These are phyloP conservation scores for Subacronicta megacephala DNA, from an alignment of 2,888 invertebrate genomes.

Conservation along the genomic window DNA sequence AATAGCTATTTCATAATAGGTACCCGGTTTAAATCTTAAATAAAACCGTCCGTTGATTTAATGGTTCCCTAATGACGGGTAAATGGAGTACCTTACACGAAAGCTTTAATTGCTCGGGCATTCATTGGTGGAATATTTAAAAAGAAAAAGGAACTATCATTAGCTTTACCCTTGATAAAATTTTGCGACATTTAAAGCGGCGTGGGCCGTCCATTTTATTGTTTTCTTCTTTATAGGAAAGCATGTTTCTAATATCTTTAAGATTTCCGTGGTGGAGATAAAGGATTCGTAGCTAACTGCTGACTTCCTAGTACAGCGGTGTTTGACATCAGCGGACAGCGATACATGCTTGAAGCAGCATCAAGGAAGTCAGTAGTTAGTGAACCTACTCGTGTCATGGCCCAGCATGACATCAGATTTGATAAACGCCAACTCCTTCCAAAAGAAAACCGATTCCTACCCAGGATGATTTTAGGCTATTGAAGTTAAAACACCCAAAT, in stretches of 20 bases:
- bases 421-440: too few species aligned
- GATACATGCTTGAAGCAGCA: too few species aligned
- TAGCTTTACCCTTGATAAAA: conserved; percentile 51
- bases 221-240: conserved; percentile 30
- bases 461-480: too few species aligned
- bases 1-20: not conserved
- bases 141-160: conserved; percentile 64
- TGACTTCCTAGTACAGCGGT: too few species aligned
- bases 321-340: too few species aligned
- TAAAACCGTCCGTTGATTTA: conserved; percentile 20
- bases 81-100: conserved; percentile 56
- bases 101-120: conserved; percentile 58
- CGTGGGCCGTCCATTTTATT: conserved; percentile 40
- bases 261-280: conserved; percentile 12
- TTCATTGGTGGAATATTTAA: conserved; percentile 60
- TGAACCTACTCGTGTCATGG: too few species aligned
- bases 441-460: too few species aligned
- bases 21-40: not conserved
- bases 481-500: too few species aligned
- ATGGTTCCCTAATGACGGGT: conserved; percentile 44
- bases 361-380: too few species aligned
- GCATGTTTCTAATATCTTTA: conserved; percentile 40
- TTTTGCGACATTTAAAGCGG: conserved; percentile 55
- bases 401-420: too few species aligned
- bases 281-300: too few species aligned